A percentile compares a stretch with the other conserved stretches of the same genome.
phyloP scores from a whole-genome alignment of 2,113 vertebrate species.

The Caranx melampygus region DNA sequence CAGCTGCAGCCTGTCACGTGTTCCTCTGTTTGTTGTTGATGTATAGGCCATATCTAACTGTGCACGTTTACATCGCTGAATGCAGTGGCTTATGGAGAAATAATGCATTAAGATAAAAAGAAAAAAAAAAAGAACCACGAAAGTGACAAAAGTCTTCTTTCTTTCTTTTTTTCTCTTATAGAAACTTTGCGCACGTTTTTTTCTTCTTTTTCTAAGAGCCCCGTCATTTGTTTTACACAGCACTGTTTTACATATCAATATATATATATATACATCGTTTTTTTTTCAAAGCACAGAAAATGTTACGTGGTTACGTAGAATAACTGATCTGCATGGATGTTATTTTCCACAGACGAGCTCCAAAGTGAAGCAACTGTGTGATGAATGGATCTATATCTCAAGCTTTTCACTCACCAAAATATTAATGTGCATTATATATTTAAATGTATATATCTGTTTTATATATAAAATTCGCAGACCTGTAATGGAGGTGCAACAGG shows the following conservation, averaged over 20 bases:
- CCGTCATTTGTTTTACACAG: not conserved
- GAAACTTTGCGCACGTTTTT: not conserved
- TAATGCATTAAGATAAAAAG: not conserved
- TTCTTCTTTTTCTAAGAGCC: not conserved
- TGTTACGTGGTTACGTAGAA: not conserved
- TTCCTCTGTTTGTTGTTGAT: constrained; percentile 15
- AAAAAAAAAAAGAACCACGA: constrained; percentile 5
- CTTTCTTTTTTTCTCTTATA: not conserved
- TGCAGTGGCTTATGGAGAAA: constrained; percentile 7
- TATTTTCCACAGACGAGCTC: not conserved
- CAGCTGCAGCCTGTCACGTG: constrained; percentile 4
- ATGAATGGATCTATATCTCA: not conserved
- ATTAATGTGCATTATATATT: not conserved
- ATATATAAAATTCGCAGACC: no score
- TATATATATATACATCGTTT: no score
- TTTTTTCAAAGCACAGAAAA: no score
- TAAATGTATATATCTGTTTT: no score
- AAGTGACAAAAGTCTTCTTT: not conserved
- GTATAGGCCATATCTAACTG: not conserved
- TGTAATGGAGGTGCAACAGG: not conserved
- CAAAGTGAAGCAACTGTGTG: not conserved
- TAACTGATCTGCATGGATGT: not conserved
- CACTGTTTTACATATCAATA: no score
- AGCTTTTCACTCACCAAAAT: not conserved
- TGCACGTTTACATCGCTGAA: constrained; percentile 4